Percentiles rank a stretch among this genome's conserved stretches.
Evolutionary conservation across 2,113 vertebrate species (phyloP).

Genomic region (Tursiops truncatus): DNA sequence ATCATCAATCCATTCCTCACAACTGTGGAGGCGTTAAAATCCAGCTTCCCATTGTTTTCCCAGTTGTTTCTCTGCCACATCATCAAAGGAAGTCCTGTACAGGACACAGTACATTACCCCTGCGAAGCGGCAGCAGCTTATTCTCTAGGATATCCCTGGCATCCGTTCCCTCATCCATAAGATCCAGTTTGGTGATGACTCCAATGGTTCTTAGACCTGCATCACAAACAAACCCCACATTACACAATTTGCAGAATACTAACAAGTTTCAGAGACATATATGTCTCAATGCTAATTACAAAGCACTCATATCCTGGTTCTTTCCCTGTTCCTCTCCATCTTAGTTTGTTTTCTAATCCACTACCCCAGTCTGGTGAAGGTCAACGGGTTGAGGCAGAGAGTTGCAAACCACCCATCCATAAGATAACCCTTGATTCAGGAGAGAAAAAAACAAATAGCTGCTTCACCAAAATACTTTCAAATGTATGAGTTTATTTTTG

Average conservation of each 20-base stretch:
- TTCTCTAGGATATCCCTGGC: slow-evolving; percentile 93
- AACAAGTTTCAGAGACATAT: not conserved
- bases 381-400: not conserved
- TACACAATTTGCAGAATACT: not conserved
- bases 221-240: not conserved
- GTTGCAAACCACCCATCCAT: not conserved
- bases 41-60: not conserved
- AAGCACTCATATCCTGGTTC: not conserved
- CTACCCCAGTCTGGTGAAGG: not conserved
- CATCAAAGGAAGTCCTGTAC: not conserved
- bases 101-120: slow-evolving; percentile 84
- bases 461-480: not conserved
- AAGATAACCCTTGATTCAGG: not conserved
- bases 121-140: slow-evolving; percentile 92
- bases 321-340: not conserved
- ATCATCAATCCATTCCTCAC: not conserved
- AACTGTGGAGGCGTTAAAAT: not conserved
- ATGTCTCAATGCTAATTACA: not conserved
- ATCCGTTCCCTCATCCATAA: slow-evolving; percentile 96
- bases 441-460: not conserved
- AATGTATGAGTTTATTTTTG: slow-evolving; percentile 15
- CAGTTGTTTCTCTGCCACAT: not conserved
- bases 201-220: slow-evolving; percentile 94
- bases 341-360: not conserved
- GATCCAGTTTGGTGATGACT: slow-evolving; percentile 95